Conservation (phyloP, 2,797 vertebrate species). For the Gymnodraco acuticeps region DNA sequence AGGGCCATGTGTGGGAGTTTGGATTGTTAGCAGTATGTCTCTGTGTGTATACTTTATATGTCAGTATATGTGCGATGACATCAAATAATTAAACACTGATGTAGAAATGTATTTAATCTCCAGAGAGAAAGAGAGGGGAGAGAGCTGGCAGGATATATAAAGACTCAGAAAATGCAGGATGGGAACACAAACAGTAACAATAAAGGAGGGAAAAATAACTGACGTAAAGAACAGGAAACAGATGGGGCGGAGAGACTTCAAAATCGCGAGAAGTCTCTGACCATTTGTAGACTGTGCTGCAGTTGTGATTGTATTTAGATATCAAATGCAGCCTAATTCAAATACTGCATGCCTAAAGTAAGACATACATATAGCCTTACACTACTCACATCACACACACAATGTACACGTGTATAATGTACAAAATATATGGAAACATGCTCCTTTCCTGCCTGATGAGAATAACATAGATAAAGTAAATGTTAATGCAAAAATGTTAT, state of each 20-base stretch:
- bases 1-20: conserved; percentile 15
- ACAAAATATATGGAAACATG: too few relatives aligned
- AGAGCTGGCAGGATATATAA: conserved; percentile 42
- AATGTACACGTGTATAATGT: not conserved
- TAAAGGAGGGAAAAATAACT: conserved; percentile 39
- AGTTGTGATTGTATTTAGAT: conserved; percentile 7
- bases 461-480: not conserved
- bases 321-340: not conserved
- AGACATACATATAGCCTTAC: not conserved
- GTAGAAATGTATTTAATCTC: conserved; percentile 41
- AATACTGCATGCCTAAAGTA: conserved; percentile 8
- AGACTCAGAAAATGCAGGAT: conserved; percentile 21
- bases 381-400: not conserved
- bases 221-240: conserved; percentile 46
- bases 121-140: conserved; percentile 17
- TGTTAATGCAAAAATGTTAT: not conserved
- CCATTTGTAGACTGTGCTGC: conserved; percentile 35
- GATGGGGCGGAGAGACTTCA: conserved; percentile 38
- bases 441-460: not conserved
- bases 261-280: conserved; percentile 33
- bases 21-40: conserved; percentile 8
- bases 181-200: conserved; percentile 35
- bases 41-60: conserved; percentile 10
- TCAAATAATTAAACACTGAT: conserved; percentile 20
- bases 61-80: conserved; percentile 27